Evolutionary conservation across 2,113 vertebrate species (phyloP).

Genomic region (Phyllopteryx taeniolatus): DNA sequence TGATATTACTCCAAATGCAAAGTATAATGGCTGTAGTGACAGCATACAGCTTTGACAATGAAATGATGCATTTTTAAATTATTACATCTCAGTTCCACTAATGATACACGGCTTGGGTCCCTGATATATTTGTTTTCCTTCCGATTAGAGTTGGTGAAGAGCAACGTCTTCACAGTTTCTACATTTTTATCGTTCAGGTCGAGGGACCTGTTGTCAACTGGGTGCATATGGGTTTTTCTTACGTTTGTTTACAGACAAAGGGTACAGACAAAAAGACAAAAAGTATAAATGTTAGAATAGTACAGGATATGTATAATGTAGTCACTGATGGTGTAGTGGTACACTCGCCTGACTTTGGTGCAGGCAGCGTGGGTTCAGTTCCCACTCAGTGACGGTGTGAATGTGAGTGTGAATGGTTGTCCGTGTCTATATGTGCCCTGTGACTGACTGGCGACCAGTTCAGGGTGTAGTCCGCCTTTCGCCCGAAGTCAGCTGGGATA

Average conservation of each 20-base stretch:
- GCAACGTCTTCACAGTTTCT: background rate
- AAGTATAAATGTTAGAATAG: no score
- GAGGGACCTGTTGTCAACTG: background rate
- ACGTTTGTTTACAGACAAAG: background rate
- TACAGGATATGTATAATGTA: no score
- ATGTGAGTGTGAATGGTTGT: no score
- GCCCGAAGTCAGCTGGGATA: no score
- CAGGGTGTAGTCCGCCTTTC: no score
- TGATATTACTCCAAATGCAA: background rate
- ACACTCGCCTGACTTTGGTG: no score
- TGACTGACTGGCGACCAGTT: no score
- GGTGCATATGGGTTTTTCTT: background rate
- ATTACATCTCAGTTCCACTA: background rate
- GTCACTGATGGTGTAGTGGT: no score
- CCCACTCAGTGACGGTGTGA: no score
- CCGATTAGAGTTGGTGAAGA: background rate
- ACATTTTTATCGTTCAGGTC: background rate
- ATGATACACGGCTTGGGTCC: background rate
- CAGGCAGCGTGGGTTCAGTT: no score
- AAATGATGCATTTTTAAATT: slow-evolving; percentile 1
- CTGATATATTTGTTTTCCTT: background rate
- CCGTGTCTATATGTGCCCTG: no score
- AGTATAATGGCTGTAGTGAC: background rate
- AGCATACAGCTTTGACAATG: slow-evolving; percentile 9
- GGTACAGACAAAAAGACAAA: background rate